phyloP scores from a whole-genome alignment of 2,113 vertebrate species.

The Dasyurus viverrinus region DNA sequence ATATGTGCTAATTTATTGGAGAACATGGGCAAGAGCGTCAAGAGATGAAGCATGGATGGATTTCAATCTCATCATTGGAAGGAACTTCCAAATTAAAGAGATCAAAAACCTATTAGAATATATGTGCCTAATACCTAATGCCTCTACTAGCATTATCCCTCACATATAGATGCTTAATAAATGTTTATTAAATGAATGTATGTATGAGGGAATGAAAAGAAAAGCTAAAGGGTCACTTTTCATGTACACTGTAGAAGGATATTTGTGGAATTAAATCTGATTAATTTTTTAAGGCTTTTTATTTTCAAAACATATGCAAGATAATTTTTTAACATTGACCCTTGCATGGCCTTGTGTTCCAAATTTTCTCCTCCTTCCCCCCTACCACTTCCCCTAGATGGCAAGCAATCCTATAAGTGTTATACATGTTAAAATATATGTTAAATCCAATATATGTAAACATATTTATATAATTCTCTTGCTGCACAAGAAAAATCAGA shows the following conservation, averaged over 20 bases:
- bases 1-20: background rate
- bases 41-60: background rate
- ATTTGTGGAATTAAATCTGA: background rate
- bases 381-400: too few relatives aligned
- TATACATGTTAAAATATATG: too few relatives aligned
- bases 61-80: background rate
- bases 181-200: background rate
- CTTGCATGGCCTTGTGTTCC: too few relatives aligned
- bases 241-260: background rate
- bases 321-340: too few relatives aligned
- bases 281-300: background rate
- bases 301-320: too few relatives aligned
- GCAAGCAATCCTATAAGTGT: too few relatives aligned
- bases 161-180: background rate
- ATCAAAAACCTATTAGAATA: background rate
- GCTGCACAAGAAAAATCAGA: too few relatives aligned
- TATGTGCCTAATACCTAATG: background rate
- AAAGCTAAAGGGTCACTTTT: background rate
- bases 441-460: too few relatives aligned
- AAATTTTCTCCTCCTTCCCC: too few relatives aligned
- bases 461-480: too few relatives aligned
- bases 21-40: background rate
- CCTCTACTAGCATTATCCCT: background rate
- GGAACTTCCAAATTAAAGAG: background rate
- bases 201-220: background rate